Evolutionary conservation across 2,888 invertebrate species (phyloP).

Genomic region (Cosmia trapezina): DNA sequence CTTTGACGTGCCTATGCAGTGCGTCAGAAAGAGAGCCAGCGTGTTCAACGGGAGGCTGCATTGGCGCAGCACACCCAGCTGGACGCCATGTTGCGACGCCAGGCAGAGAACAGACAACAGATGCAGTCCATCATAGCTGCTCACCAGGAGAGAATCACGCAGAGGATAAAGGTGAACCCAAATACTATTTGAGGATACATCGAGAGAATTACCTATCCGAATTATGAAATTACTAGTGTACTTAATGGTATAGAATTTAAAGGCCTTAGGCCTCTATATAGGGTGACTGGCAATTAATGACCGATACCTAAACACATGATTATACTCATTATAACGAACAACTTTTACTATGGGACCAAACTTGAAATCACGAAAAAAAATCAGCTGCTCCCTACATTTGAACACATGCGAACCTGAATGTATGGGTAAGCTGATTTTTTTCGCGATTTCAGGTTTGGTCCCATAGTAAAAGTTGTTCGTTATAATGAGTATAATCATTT

Average conservation of each 20-base stretch:
- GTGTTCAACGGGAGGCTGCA: slow-evolving; percentile 88
- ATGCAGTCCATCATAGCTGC: slow-evolving; percentile 91
- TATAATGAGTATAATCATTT: too few species aligned
- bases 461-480: too few species aligned
- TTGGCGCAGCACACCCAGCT: slow-evolving; percentile 89
- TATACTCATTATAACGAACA: too few species aligned
- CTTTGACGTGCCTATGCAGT: slow-evolving; percentile 65
- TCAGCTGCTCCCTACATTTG: too few species aligned
- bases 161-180: slow-evolving; percentile 88
- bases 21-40: slow-evolving; percentile 85
- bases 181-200: not conserved
- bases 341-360: too few species aligned
- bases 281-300: too few species aligned
- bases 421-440: too few species aligned
- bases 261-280: not conserved
- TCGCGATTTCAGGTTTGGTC: too few species aligned
- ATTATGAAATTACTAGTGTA: not conserved
- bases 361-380: too few species aligned
- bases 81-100: slow-evolving; percentile 88
- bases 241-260: not conserved
- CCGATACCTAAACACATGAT: too few species aligned
- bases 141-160: slow-evolving; percentile 91
- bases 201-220: not conserved
- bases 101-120: slow-evolving; percentile 89
- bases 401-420: too few species aligned